These are phyloP conservation scores for Macquaria australasica DNA, from an alignment of 2,113 vertebrate genomes.

Conservation along the genomic window DNA sequence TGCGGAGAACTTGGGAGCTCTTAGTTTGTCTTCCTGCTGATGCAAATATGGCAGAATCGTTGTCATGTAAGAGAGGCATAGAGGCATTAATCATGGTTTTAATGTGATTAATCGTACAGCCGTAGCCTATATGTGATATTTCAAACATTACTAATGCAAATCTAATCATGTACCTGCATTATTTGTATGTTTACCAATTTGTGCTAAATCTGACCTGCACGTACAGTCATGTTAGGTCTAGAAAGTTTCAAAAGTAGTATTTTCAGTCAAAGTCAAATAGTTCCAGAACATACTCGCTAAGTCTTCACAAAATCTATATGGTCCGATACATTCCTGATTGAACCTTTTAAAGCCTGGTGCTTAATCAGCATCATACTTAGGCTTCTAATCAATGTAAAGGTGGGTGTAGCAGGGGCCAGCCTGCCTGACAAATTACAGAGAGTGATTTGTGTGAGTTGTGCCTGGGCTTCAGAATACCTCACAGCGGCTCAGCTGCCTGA, in stretches of 20 bases:
- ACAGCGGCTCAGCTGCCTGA: conserved; percentile 30
- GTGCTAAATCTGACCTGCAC: not conserved
- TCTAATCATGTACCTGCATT: not conserved
- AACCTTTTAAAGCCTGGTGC: conserved; percentile 54
- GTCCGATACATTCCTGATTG: conserved; percentile 49
- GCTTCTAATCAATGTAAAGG: conserved; percentile 67
- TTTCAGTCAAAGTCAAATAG: conserved; percentile 53
- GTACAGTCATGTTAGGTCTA: not conserved
- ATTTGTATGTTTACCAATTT: not conserved
- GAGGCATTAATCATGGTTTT: not conserved
- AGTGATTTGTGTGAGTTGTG: conserved; percentile 36
- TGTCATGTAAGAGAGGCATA: not conserved
- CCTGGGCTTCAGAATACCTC: conserved; percentile 39
- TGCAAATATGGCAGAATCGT: not conserved
- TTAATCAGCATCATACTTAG: conserved; percentile 66
- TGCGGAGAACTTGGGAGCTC: not conserved
- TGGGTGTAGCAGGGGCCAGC: conserved; percentile 15
- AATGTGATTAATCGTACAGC: not conserved
- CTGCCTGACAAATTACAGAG: conserved; percentile 46
- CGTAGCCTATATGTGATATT: not conserved
- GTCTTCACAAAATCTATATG: conserved; percentile 51
- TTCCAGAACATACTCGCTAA: conserved; percentile 9
- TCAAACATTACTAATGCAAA: not conserved
- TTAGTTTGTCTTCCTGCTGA: not conserved
- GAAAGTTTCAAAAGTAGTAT: not conserved